A percentile compares a stretch with the other conserved stretches of the same genome.
Conservation (phyloP, 2,797 vertebrate species). For the Sebastes trivittatus region DNA sequence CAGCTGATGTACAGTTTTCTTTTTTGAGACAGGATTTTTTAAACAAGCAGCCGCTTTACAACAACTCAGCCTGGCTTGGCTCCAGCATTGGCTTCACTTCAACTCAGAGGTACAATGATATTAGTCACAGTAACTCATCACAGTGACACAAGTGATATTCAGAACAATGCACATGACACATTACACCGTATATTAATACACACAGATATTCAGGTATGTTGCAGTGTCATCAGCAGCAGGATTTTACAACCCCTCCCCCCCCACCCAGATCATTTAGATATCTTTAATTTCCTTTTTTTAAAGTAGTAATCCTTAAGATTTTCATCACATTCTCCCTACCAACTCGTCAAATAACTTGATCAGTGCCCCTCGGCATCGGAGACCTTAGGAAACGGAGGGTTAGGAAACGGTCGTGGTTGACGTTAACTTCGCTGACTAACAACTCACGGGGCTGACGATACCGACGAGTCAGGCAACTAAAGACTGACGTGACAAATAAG, state of each 20-base stretch:
- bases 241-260: not conserved
- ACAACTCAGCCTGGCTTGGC: conserved; percentile 24
- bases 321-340: not conserved
- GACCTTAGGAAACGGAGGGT: too few relatives aligned
- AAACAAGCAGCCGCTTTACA: conserved; percentile 19
- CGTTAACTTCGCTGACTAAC: too few relatives aligned
- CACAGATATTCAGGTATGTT: conserved; percentile 5
- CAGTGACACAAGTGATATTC: conserved; percentile 28
- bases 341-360: too few relatives aligned
- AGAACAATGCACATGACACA: conserved; percentile 43
- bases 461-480: too few relatives aligned
- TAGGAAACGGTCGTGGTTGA: too few relatives aligned
- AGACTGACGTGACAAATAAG: too few relatives aligned
- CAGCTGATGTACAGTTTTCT: not conserved
- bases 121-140: conserved; percentile 55
- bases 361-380: too few relatives aligned
- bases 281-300: not conserved
- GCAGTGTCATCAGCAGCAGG: not conserved
- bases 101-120: conserved; percentile 36
- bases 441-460: too few relatives aligned
- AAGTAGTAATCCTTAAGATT: not conserved
- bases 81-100: conserved; percentile 47
- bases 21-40: not conserved
- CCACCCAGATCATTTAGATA: not conserved
- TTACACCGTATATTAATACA: conserved; percentile 20